Base-by-base conservation (phyloP, 1,140 invertebrate species). In the Tribolium madens region DNA sequence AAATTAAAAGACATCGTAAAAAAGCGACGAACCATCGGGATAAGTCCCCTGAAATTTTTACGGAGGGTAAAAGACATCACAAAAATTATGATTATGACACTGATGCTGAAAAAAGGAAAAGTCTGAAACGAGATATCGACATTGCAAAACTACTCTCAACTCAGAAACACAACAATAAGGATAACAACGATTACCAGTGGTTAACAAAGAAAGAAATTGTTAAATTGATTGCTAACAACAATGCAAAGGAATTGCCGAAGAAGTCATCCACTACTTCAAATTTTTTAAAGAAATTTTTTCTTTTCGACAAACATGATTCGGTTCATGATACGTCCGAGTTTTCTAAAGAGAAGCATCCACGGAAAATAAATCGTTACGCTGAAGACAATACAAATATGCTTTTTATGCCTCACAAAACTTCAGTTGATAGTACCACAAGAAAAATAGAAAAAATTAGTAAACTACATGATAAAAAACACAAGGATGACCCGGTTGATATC, bases 251-350 rank as follows among this genome's bases (percentile, higher is more conserved):
- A 18, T 1, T 33, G 14, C 12, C 57, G 3, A 31, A 64, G 13
- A 64, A 15, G 5, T 1, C 21, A 1, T 64, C 57, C 10, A 12
- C 53, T 2, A 26, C 18, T 4, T 64, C 57, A 9, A 64, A 33
- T 33, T 64, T 64, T 14, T 33, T 64, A 0, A 64, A 64, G 12
- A 64, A 13, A 9, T 64, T 64, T 33, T 64, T 64, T 33, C 18
- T 64, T 0, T 64, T 64, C 31, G 57, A 64, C n/a, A 64, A 64
- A 13, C 57, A 64, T 2, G 15, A 57, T 1, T 2, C 12, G 6
- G 1, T 7, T 21, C 53, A 26, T 5, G 26, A 64, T 18, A 60
- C 21, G 9, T 1, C 26, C n/a, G 57, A 64, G 7, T 64, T 57
- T 26, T 10, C 10, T 10, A 26, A 21, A 6, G 18, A 26, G 1